Evolutionary conservation across 1,140 invertebrate species (phyloP), one percentile per base, ranked within the genome.

Genomic region (Leptinotarsa lineolata): DNA sequence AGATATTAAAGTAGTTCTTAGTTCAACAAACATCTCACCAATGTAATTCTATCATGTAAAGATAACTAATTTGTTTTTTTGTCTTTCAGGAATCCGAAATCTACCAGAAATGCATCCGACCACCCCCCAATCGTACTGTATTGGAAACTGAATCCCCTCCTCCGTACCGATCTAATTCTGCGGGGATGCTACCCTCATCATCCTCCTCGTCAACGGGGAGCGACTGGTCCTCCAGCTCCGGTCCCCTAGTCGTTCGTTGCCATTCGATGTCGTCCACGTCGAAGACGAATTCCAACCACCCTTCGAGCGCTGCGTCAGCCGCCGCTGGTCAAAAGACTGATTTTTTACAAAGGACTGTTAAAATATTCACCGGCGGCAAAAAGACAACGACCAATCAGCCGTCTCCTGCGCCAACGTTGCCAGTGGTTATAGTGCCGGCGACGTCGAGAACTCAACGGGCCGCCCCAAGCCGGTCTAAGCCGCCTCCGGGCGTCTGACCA

Each of bases 111-210:
- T 91, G 90, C 77, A 89, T 93, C 75, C 86, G 90, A 76, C 89
- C 91, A 70, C 91, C 91, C 30, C 91, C 91, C 20, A 93, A 93
- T 79, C 88, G 89, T 79, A 92, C 91, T 48, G 89, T 92, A 39
- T 89, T 89, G 79, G 90, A 92, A 77, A 88, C 89, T 73, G 89
- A 91, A 77, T 89, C 88, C 75, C 89, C 89, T 66, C 90, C 90
- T 39, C 89, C 90, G 12, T 91, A 91, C 79, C 85, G 89, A 74
- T 90, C 89, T 64, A 87, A 86, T 81, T 90, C 87, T 73, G 86
- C 86, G 74, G 85, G 82, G 8, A 81, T 85, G 46, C 77, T 87
- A 73, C 83, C 78, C 75, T 79, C 79, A 12, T 74, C 77, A 8
- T 78, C 76, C 21, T 74, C 73, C 13, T 76, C 77, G n/a, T 74